Evolutionary conservation across 2,113 vertebrate species (phyloP).

Genomic region (Laticauda laticaudata): DNA sequence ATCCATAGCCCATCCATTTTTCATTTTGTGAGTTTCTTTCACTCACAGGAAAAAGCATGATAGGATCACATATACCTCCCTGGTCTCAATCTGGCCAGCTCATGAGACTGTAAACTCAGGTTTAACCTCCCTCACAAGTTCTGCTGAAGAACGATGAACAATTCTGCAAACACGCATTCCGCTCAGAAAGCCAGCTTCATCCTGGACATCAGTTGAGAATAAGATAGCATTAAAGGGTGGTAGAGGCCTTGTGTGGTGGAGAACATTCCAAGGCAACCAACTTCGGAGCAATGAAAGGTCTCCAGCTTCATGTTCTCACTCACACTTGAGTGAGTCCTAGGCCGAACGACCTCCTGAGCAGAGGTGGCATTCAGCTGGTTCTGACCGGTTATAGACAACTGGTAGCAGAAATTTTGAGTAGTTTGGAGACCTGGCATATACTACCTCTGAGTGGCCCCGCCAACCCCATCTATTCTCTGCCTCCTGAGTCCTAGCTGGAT

Average conservation of each 20-base stretch:
- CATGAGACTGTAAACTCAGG: background rate
- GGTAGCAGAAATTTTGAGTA: no score
- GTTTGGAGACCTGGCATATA: no score
- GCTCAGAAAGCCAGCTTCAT: background rate
- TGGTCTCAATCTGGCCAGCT: background rate
- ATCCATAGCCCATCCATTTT: background rate
- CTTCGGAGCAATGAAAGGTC: background rate
- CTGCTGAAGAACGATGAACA: background rate
- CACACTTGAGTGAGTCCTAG: background rate
- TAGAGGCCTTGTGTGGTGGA: background rate
- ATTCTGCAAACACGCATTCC: background rate
- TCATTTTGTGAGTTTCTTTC: background rate
- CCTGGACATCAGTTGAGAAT: background rate
- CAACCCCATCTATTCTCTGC: no score
- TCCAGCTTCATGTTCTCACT: background rate
- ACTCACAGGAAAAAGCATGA: background rate
- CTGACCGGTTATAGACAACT: no score
- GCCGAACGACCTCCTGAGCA: background rate
- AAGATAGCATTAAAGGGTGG: background rate
- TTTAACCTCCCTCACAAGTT: background rate
- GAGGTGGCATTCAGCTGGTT: no score
- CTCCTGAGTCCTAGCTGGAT: no score
- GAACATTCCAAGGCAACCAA: background rate
- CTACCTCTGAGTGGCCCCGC: no score
- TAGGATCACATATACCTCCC: background rate